Base-by-base conservation (phyloP, 2,888 invertebrate genomes). In the Choristoneura rosaceana region DNA sequence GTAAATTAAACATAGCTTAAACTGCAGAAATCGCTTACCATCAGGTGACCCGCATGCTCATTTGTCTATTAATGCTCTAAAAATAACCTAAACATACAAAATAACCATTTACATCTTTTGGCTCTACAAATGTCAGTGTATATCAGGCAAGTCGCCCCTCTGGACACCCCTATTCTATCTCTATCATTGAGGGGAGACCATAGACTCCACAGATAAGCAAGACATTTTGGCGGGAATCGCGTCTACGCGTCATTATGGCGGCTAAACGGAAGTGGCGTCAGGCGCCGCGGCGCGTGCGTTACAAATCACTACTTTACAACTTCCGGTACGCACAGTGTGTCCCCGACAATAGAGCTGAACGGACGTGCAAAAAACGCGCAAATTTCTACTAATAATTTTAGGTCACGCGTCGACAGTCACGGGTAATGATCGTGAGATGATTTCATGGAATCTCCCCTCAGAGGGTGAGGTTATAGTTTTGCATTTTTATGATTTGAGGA, bases 231-330 rank as follows among this genome's bases (percentile, higher is more conserved):
- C 78, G 78, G 78, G 78, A 79, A 81, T 78, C 83, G 81, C 84
- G 82, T 82, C 81, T 82, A 80, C 79, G 81, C 85, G 89, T 91
- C 92, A 93, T 93, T 93, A 93, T 87, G 90, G 89, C 86, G 78
- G 82, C 79, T 82, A 76, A 76, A 81, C 90, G 94, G 94, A 94
- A 91, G 90, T 87, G 85, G 81, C 88, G 91, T 87, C 91, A 89
- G 91, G 87, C 91, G 92, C 82, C 90, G 89, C 90, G 91, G 90
- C 94, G 94, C 93, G 94, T 93, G 94, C 94, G 90, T 94, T 91
- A 92, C 94, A 94, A 94, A 94, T 94, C 94, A 93, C 93, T 93
- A 92, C 93, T 94, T 94, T 94, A 94, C 94, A 92, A 94, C 94
- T 92, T 94, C 94, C 94, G 91, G 86, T 82, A 25, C 25, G 84